Evolutionary conservation across 2,888 invertebrate species (phyloP).

Genomic region (Tanaodytes sp.): DNA sequence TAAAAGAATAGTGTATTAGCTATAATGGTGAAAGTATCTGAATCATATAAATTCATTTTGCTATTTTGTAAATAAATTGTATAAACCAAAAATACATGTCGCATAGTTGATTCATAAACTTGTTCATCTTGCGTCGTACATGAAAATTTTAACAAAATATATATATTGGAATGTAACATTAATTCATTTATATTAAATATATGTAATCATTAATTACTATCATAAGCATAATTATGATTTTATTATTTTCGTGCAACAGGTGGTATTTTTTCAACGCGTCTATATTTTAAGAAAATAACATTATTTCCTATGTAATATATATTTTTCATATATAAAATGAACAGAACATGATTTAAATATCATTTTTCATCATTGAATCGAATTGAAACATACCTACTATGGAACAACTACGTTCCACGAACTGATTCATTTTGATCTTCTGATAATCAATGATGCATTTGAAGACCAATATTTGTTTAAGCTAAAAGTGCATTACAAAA

Average conservation of each 20-base stretch:
- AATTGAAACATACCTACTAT: constrained; percentile 22
- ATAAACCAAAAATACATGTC: constrained; percentile 28
- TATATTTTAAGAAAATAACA: constrained; percentile 54
- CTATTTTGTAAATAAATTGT: too few relatives aligned
- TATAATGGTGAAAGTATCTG: too few relatives aligned
- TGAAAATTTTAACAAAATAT: constrained; percentile 51
- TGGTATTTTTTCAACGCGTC: constrained; percentile 24
- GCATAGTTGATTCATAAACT: too few relatives aligned
- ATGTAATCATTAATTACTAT: constrained; percentile 56
- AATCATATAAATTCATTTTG: too few relatives aligned
- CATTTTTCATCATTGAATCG: constrained; percentile 6
- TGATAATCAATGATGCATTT: constrained; percentile 5
- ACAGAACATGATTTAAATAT: constrained; percentile 21
- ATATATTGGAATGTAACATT: constrained; percentile 67
- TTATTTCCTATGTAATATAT: constrained; percentile 16
- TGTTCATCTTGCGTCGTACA: constrained; percentile 22
- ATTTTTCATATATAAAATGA: constrained; percentile 19
- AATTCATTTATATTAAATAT: constrained; percentile 65
- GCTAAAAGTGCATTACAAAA: constrained; percentile 8
- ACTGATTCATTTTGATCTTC: constrained; percentile 5
- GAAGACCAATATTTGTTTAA: constrained; percentile 5
- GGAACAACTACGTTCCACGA: constrained; percentile 12
- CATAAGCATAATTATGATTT: constrained; percentile 45
- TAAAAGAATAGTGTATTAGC: too few relatives aligned
- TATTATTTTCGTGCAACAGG: constrained; percentile 37